These are phyloP conservation scores for Hecatera dysodea DNA, from an alignment of 2,888 invertebrate species.

Conservation along the genomic window DNA sequence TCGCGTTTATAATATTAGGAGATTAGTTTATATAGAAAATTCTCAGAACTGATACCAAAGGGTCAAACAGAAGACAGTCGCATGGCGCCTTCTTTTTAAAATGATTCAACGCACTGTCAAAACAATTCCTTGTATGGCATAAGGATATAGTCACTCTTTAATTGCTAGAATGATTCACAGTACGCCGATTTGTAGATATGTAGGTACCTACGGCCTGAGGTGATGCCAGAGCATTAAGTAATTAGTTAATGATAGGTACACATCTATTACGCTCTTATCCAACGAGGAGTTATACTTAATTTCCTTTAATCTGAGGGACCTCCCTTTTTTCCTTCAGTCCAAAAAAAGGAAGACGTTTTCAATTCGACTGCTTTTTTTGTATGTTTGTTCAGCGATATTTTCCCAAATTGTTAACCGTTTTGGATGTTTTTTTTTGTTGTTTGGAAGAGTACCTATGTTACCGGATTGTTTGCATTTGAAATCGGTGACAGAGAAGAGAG, in stretches of 20 bases:
- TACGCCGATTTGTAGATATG: background rate
- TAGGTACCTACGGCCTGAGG: background rate
- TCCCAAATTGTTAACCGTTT: too few relatives aligned
- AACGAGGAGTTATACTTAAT: conserved; percentile 1
- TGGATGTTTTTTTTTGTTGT: too few relatives aligned
- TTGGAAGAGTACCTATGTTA: too few relatives aligned
- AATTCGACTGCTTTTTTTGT: too few relatives aligned
- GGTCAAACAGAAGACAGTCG: background rate
- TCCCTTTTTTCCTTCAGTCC: too few relatives aligned
- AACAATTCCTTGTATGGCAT: conserved; percentile 17
- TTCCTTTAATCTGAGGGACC: too few relatives aligned
- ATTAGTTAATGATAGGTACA: background rate
- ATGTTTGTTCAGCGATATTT: too few relatives aligned
- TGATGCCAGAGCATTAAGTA: conserved; percentile 6
- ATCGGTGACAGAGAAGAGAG: too few relatives aligned
- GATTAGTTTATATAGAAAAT: background rate
- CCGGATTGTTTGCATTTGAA: too few relatives aligned
- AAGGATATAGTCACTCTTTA: background rate
- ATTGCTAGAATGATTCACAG: conserved; percentile 28
- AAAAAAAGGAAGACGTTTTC: too few relatives aligned
- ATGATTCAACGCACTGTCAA: conserved; percentile 28
- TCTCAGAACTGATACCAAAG: conserved; percentile 3
- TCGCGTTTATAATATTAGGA: background rate
- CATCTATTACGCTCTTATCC: background rate
- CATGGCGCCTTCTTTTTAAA: conserved; percentile 11